Base-by-base conservation (phyloP, 2,113 vertebrate species). In the Charadrius vociferus region DNA sequence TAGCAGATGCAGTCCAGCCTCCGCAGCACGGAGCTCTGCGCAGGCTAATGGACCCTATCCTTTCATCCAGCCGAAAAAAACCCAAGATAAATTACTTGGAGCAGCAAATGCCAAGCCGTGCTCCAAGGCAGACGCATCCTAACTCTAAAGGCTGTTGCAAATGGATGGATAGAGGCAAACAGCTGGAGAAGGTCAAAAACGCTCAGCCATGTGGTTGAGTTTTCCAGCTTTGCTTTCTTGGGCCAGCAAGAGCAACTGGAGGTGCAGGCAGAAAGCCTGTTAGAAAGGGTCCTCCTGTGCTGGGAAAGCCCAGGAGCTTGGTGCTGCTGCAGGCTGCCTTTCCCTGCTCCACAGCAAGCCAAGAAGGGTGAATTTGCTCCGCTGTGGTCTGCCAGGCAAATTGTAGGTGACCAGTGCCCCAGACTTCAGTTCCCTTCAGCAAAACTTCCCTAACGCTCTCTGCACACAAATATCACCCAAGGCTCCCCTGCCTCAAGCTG, bases 11-110 rank as follows among this genome's bases (percentile, higher is more conserved):
- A 80, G 77, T 19, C 58, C 77, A 86, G 84, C 74, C 79, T 55
- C 81, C 0, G 0, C 81, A 90, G 92, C 88, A 95, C 4, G 0
- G 59, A 85, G 90, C 63, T 74, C 77, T 91, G 72, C 0, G 0
- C 91, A 56, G 63, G 23, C 16, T 90, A 92, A 91, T 65, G 94
- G 93, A 78, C 75, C 68, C 41, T 34, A 92, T 27, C 89, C 61
- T 41, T 43, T 59, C 75, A 75, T 67, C 49, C 70, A 81, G 77
- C 65, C 0, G 0, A 77, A 77, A 79, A 71, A 70, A 34, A 66
- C 49, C 2, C 39, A 86, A 71, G 79, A 95, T 65, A 59, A 95
- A 96, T 93, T 7, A 81, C 83, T n/a, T 65, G n/a, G 37, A 88
- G 72, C 45, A 88, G 80, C 63, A 80, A 90, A 93, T 14, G 22